A percentile compares a stretch with the other conserved stretches of the same genome.
Evolutionary conservation across 2,113 vertebrate genomes (phyloP).

Genomic region (Catagonus wagneri): DNA sequence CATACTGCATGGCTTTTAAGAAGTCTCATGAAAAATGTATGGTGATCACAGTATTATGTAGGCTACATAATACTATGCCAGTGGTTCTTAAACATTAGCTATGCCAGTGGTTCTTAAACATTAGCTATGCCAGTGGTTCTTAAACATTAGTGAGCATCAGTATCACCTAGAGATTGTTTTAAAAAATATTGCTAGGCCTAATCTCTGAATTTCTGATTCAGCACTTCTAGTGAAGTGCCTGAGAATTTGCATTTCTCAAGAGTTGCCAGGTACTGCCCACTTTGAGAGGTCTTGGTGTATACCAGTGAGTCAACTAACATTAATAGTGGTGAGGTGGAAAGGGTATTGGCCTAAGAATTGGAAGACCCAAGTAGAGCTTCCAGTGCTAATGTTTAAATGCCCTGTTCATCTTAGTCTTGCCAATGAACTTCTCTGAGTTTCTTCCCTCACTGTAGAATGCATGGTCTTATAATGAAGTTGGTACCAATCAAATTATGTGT

Average conservation of each 20-base stretch:
- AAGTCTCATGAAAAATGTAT: background rate
- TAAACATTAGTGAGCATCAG: background rate
- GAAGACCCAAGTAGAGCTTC: background rate
- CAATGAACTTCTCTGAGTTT: background rate
- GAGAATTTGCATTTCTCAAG: background rate
- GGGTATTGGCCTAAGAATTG: background rate
- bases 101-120: background rate
- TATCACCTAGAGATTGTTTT: background rate
- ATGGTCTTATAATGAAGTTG: background rate
- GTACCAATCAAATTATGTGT: background rate
- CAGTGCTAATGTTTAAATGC: background rate
- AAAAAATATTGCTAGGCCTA: background rate
- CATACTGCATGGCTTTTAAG: background rate
- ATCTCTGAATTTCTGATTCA: background rate
- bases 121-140: background rate
- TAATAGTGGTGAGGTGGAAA: background rate
- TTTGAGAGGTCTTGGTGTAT: background rate
- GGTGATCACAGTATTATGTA: background rate
- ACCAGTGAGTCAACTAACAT: background rate
- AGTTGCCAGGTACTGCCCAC: background rate
- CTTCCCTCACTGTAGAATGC: background rate
- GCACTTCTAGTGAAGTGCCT: background rate
- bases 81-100: too few relatives aligned
- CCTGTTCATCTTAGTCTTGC: background rate
- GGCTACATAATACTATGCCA: background rate